Base-by-base conservation (phyloP, 2,113 vertebrate genomes). In the Chaetorhynchus papuensis region DNA sequence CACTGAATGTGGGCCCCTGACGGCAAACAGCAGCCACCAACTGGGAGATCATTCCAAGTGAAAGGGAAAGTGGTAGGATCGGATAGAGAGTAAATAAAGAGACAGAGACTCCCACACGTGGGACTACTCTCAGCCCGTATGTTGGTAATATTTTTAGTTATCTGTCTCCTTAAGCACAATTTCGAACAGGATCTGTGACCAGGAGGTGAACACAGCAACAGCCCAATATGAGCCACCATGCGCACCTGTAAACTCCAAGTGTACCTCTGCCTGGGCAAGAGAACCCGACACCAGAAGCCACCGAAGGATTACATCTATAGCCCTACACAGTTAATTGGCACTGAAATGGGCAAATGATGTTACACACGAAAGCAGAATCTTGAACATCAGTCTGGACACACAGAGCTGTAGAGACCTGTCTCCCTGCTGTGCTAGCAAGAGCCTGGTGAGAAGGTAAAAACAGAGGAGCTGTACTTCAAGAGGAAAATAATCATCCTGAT, bases 1-100 rank as follows among this genome's bases (percentile, higher is more conserved):
- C 14, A 12, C 5, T 9, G 8, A 53, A 49, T 0, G 0, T 1
- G 31, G 22, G 49, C 39, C 50, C 60, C 54, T 39, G 45, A 56
- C 5, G 18, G 89, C 20, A 65, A 83, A 81, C 17, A 61, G 50
- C 68, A 83, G 27, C 49, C 87, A 94, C 37, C 50, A 41, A 4
- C 2, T 17, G 31, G 23, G 69, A 30, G 2, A 30, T 20, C 54
- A 23, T 30, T 69, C 37, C 11, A 10, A 65, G 79, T 3, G 6
- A 79, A 87, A 93, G 14, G 33, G 33, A 84, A 45, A 65, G 39
- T 2, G 6, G 59, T 4, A 65, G n/a, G 50, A 90, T 70, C 8
- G 2, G 23, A 37, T 1, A 78, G 15, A 79, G 41, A 27, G 17
- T 23, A 86, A 94, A 76, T 23, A 64, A 84, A 56, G 18, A 44